Percentiles rank a stretch among this genome's conserved stretches.
Conservation (phyloP, 2,797 vertebrate species). For the Tympanoctomys barrerae region DNA sequence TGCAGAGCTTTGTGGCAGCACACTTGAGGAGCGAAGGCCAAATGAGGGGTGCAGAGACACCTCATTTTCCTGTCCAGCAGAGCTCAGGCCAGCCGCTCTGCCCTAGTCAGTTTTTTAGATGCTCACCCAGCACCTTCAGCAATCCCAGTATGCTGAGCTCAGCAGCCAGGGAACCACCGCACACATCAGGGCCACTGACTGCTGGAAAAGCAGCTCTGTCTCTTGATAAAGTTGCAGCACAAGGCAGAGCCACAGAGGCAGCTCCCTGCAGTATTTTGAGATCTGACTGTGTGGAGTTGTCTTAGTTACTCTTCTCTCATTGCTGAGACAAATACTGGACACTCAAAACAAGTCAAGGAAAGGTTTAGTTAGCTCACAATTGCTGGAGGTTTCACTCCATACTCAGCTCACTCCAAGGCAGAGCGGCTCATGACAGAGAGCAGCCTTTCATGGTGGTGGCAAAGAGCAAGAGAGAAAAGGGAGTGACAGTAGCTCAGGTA, state of each 20-base stretch:
- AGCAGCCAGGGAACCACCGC: rapidly evolving
- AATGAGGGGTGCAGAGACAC: rapidly evolving
- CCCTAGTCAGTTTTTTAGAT: background rate
- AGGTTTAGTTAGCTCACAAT: too few species aligned
- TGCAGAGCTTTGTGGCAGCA: background rate
- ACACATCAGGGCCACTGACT: too few species aligned
- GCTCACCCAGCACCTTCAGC: rapidly evolving
- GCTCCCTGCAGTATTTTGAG: background rate
- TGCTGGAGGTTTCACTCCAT: too few species aligned
- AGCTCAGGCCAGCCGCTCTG: background rate
- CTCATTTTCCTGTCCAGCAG: background rate
- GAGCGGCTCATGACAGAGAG: too few species aligned
- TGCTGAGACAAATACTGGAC: too few species aligned
- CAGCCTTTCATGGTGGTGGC: too few species aligned
- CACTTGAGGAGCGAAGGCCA: background rate
- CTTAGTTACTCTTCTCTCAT: too few species aligned
- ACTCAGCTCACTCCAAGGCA: too few species aligned
- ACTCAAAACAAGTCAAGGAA: too few species aligned
- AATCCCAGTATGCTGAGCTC: background rate
- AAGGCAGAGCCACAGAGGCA: background rate
- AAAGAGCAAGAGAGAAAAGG: too few species aligned
- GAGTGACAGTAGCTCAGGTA: too few species aligned
- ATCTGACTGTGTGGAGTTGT: too few species aligned
- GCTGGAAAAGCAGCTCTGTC: background rate
- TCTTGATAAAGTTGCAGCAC: background rate